Evolutionary conservation across 2,113 vertebrate species (phyloP).

Genomic region (Cyprinodon variegatus): DNA sequence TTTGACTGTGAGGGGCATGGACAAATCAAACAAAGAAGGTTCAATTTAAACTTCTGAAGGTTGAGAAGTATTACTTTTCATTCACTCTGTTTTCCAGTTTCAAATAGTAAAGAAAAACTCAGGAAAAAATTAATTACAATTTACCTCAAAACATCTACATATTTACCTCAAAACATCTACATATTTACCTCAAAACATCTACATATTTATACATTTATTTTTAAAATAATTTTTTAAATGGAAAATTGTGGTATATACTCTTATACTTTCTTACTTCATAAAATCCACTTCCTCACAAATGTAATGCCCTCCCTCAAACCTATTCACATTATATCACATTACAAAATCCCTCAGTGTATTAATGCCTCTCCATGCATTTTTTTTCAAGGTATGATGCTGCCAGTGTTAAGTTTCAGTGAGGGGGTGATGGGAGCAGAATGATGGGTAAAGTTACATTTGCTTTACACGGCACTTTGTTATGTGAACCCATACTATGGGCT

Average conservation of each 20-base stretch:
- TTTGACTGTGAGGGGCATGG: conserved; percentile 22
- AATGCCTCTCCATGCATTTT: too few relatives aligned
- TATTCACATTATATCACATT: too few relatives aligned
- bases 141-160: too few relatives aligned
- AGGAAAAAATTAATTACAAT: too few relatives aligned
- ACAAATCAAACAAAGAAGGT: conserved; percentile 54
- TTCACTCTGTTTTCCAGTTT: not conserved
- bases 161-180: too few relatives aligned
- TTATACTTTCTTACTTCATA: not conserved
- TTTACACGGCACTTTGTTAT: not conserved
- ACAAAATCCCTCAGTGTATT: too few relatives aligned
- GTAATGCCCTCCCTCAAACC: too few relatives aligned
- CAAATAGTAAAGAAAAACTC: not conserved
- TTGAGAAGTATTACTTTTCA: conserved; percentile 35
- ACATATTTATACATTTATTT: too few relatives aligned
- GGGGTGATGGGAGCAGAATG: not conserved
- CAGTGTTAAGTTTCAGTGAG: too few relatives aligned
- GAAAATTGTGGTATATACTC: not conserved
- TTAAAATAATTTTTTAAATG: not conserved
- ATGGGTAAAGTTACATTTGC: not conserved
- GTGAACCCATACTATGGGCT: too few relatives aligned
- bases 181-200: too few relatives aligned
- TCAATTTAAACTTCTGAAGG: conserved; percentile 26
- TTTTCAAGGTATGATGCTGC: too few relatives aligned
- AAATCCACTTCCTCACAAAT: not conserved